Evolutionary conservation across 2,888 invertebrate species (phyloP), one percentile per base, ranked within the genome.

Genomic region (Monoplex corrugatus): DNA sequence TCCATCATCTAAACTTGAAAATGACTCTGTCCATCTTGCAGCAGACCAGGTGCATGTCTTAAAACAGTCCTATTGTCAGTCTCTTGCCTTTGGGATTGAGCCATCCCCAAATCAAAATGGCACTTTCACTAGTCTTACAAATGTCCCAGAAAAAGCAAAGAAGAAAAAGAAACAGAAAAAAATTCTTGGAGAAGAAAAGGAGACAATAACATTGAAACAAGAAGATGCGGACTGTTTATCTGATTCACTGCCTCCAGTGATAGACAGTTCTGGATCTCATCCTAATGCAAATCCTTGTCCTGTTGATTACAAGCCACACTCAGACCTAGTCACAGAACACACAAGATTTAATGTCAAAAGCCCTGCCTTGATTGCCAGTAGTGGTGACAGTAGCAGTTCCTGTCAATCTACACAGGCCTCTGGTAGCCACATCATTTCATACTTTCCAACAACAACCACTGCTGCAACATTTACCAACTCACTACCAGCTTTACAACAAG

Each of bases 161-260:
- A 87, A 87, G 75, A 87, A 87, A 75, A 78, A 75, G 75, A 87
- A 87, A 44, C 45, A 6, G 13, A 78, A 87, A 75, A 32, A 40
- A 45, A n/a, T 19, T 50, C 43, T 28, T 40, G 82, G 32, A 38
- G 83, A 63, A 50, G 75, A 68, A 57, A 38, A 19, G 38, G 78
- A 44, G 19, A 32, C 45, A 63, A 35, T 28, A 28, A 23, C 19
- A n/a, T 43, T 35, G n/a, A 35, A 43, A 35, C 35, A 45, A n/a
- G 38, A 3, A n/a, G n/a, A 80, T 23, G 23, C 23, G 5, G 78
- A 40, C 40, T 38, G 38, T 35, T 80, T 32, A 43, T 40, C 32
- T 40, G 5, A 40, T 28, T 35, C 35, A 13, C 38, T 35, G 8
- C 40, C 78, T 8, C 1, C 78, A 28, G 1, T 80, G 78, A 80